A percentile compares a stretch with the other conserved stretches of the same genome.
Evolutionary conservation across 2,888 invertebrate species (phyloP).

Genomic region (Clepsis dumicolana): DNA sequence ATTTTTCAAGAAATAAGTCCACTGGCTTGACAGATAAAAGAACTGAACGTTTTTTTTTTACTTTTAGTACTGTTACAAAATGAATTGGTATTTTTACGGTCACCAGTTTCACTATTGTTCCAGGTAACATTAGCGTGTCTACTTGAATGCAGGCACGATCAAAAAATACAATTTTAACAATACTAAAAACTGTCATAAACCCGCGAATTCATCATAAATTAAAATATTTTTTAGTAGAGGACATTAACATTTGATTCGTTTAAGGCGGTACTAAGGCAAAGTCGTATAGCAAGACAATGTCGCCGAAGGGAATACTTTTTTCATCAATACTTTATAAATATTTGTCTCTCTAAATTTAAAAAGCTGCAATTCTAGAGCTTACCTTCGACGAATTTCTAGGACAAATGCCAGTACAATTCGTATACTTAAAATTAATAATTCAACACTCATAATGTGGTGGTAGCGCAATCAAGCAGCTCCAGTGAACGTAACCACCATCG

Average conservation of each 20-base stretch:
- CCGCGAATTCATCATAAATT: conserved; percentile 47
- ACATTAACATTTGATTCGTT: conserved; percentile 9
- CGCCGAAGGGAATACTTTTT: background rate
- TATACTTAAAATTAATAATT: conserved; percentile 1
- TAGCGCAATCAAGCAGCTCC: conserved; percentile 4
- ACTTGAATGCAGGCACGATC: background rate
- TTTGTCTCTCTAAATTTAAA: background rate
- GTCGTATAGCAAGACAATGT: conserved; percentile 1
- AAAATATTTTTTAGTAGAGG: conserved; percentile 52
- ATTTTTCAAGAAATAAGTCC: conserved; percentile 14
- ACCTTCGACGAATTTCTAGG: background rate
- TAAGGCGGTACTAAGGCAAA: background rate
- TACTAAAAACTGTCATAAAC: background rate
- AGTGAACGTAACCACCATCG: conserved; percentile 2
- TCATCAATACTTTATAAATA: background rate
- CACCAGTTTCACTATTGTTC: background rate
- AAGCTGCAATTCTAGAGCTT: background rate
- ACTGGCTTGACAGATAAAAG: conserved; percentile 13
- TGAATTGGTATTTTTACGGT: background rate
- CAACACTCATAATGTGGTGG: background rate
- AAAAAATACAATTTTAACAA: background rate
- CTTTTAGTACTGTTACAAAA: background rate
- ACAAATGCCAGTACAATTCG: background rate
- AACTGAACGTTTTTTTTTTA: background rate
- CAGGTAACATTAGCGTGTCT: background rate